Evolutionary conservation across 2,113 vertebrate species (phyloP), one percentile per base, ranked within the genome.

Genomic region (Oncorhynchus nerka): DNA sequence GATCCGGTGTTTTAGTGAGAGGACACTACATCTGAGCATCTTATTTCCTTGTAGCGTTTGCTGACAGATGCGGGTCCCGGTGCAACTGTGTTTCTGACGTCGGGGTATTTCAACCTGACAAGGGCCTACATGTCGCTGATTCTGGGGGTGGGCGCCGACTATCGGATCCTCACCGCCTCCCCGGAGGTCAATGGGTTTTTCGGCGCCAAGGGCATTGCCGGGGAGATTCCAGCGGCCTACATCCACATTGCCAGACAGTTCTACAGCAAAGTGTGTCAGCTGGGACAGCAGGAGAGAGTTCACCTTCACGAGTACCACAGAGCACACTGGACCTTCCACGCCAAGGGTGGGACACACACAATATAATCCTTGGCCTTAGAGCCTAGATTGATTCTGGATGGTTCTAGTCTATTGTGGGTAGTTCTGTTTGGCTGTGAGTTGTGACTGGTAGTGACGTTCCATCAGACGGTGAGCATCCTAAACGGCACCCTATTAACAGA

Each of bases 121-220:
- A 94, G 91, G 67, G 92, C 96, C 0, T 99, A 99, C 90, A 96
- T 99, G 96, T 91, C 93, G 82, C 91, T 98, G 83, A 93, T 99
- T 68, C 89, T 99, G 79, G 94, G 94, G 81, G 94, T 96, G 0
- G 90, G 91, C 22, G 95, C 96, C 0, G 88, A 94, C 81, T 99
- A 97, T 80, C 94, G 87, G 13, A 99, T 99, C 83, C 95, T 99
- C 32, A 94, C 97, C 82, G 98, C 97, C 72, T 96, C 98, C 0
- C 98, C 98, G 0, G 96, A 99, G 90, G 97, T 99, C 84, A 99
- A 98, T 9, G 97, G 97, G 0, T 99, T 99, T 86, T 99, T 97
- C 12, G 97, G 97, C 20, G 98, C 98, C 81, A 96, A 95, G 77
- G 98, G 98, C 3, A 89, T 98, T 39, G 97, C 97, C 0, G 97